Base-by-base conservation (phyloP, 2,113 vertebrate species). In the Cinclus cinclus region DNA sequence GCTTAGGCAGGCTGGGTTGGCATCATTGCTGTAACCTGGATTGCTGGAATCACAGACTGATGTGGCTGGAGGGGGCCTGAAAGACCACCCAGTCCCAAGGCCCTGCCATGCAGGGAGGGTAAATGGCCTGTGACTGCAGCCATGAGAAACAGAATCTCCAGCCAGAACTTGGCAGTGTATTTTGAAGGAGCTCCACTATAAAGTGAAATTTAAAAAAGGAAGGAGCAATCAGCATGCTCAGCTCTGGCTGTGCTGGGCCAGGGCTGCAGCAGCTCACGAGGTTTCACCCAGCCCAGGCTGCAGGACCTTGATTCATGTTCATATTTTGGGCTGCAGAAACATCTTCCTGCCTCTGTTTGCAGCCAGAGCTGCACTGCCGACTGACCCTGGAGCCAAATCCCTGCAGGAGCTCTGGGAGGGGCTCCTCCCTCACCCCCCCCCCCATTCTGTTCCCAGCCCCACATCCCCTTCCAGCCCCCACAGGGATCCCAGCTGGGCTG, bases 391-490 rank as follows among this genome's bases (percentile, higher is more conserved):
- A 21, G 39, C 24, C 30, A 35, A 27, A 7, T 3, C 22, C 16
- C 68, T 47, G 86, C 60, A 50, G 63, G 33, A 56, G 42, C 53
- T 2, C 35, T 0, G 6, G 28, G 12, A 18, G 21, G 28, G 84
- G 71, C 19, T 67, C 19, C 6, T 41, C 42, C 47, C 13, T 75
- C 67, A 5, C 3, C 37, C 15, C 59, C 33, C 1, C 35, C 35
- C 35, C n/a, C n/a, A 0, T 3, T 7, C 65, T 30, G 50, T 63
- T 37, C 58, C 16, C 2, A 0, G 62, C 68, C 52, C 49, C 58
- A 11, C 3, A 0, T 44, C 50, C 47, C 63, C 19, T 27, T 1
- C 0, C 19, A n/a, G 64, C 69, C 50, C 16, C 56, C 1, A 0
- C 47, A n/a, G 52, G 37, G 79, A 42, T 24, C 83, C 8, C 2